phyloP scores from a whole-genome alignment of 2,797 vertebrate species.

The Huso huso region DNA sequence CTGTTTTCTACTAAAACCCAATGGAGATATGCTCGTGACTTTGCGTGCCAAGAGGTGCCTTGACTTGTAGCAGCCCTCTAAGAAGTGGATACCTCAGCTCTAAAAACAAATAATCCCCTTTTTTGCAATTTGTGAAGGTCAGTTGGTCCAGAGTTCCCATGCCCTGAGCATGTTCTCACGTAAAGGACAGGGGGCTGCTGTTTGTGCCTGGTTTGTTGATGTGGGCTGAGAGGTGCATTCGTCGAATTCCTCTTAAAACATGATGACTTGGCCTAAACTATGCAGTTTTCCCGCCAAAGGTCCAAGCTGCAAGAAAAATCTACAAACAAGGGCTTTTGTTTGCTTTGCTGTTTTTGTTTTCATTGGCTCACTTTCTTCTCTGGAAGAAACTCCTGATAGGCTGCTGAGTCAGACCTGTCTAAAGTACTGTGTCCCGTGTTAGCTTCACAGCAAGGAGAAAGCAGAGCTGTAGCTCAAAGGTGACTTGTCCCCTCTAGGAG shows the following conservation, averaged over 20 bases:
- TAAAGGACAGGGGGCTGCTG: neutral
- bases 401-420: too few species aligned
- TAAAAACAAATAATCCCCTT: conserved; percentile 6
- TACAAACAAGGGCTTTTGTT: conserved; percentile 2
- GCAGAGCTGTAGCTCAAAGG: conserved; percentile 12
- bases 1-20: neutral
- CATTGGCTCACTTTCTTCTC: conserved; percentile 7
- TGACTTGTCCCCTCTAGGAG: conserved; percentile 22
- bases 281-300: neutral
- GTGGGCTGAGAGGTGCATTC: conserved; percentile 2
- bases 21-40: neutral
- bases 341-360: conserved; percentile 9
- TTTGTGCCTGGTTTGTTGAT: neutral
- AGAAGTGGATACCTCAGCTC: conserved; percentile 10
- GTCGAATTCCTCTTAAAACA: conserved; percentile 15
- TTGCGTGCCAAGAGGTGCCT: conserved; percentile 12
- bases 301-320: conserved; percentile 3
- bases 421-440: too few species aligned
- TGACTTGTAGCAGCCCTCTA: conserved; percentile 11
- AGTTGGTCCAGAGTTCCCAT: conserved; percentile 7
- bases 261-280: neutral
- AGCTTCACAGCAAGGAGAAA: neutral
- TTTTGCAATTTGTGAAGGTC: conserved; percentile 24
- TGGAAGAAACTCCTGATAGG: too few species aligned
- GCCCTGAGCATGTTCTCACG: neutral